phyloP scores from a whole-genome alignment of 2,888 invertebrate genomes.

The Machimus rusticus region DNA sequence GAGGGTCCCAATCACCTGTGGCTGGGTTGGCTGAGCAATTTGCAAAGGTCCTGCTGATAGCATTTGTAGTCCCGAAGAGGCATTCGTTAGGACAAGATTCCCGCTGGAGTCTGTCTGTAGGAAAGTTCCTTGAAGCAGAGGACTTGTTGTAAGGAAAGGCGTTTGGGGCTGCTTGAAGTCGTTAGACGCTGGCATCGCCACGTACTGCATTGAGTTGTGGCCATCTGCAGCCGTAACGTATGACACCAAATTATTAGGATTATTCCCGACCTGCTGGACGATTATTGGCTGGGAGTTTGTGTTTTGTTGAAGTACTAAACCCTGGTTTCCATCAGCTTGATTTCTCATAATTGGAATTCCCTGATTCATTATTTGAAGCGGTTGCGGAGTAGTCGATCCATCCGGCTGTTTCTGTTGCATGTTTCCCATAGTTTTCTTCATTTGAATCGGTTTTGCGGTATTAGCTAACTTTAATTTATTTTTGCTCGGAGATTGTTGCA shows the following conservation, averaged over 20 bases:
- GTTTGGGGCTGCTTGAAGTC: constrained; percentile 67
- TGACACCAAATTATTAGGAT: constrained; percentile 64
- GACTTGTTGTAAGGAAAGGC: constrained; percentile 65
- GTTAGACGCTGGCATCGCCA: constrained; percentile 66
- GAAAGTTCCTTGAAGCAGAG: constrained; percentile 68
- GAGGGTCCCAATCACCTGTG: constrained; percentile 69
- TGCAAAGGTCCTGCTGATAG: constrained; percentile 67
- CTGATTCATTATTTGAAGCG: constrained; percentile 51
- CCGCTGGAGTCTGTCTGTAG: constrained; percentile 71
- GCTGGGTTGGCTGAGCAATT: constrained; percentile 63
- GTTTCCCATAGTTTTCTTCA: constrained; percentile 46
- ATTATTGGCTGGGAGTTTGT: constrained; percentile 68
- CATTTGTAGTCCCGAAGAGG: constrained; percentile 66
- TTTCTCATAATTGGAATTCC: constrained; percentile 63
- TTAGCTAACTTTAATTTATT: constrained; percentile 49
- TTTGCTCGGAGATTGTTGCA: constrained; percentile 48
- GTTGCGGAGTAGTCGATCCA: constrained; percentile 57
- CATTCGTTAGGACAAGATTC: constrained; percentile 68
- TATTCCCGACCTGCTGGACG: constrained; percentile 70
- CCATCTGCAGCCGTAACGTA: constrained; percentile 54
- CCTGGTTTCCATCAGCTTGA: constrained; percentile 3
- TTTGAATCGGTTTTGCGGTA: constrained; percentile 53
- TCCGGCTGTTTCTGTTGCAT: constrained; percentile 65
- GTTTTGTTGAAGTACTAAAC: constrained; percentile 62
- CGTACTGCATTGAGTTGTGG: constrained; percentile 73